Conservation (phyloP, 2,113 vertebrate species). For the Turnix velox region DNA sequence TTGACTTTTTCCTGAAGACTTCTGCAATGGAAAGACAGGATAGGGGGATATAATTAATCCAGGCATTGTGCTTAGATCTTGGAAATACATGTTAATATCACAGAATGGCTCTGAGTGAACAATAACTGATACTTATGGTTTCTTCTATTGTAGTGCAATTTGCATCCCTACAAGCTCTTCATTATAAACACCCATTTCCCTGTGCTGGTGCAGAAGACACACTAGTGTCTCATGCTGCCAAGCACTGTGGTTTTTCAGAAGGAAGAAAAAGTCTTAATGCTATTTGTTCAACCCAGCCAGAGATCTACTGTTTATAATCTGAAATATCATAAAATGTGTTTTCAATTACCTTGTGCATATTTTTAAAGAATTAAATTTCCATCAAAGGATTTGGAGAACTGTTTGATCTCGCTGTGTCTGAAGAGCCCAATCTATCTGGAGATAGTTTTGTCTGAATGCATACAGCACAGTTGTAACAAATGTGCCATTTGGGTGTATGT, state of each 20-base stretch:
- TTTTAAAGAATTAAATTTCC: slow-evolving; percentile 72
- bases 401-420: slow-evolving; percentile 65
- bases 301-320: slow-evolving; percentile 53
- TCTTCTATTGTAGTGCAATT: neutral
- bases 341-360: slow-evolving; percentile 70
- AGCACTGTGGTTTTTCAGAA: slow-evolving; percentile 44
- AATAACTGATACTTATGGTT: neutral
- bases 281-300: slow-evolving; percentile 58
- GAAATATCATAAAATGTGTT: slow-evolving; percentile 64
- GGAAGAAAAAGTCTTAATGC: slow-evolving; percentile 42
- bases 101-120: neutral
- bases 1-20: neutral
- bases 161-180: neutral
- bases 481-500: neutral
- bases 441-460: slow-evolving; percentile 37
- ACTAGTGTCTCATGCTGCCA: neutral
- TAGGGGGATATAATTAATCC: neutral
- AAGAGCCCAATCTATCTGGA: slow-evolving; percentile 44
- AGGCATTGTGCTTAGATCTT: neutral
- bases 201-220: neutral
- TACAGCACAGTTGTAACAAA: neutral
- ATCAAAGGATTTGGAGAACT: slow-evolving; percentile 67
- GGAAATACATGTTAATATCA: neutral
- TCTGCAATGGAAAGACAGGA: neutral
- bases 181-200: neutral